Evolutionary conservation across 2,888 invertebrate genomes (phyloP).

Genomic region (Sabatieria punctata): DNA sequence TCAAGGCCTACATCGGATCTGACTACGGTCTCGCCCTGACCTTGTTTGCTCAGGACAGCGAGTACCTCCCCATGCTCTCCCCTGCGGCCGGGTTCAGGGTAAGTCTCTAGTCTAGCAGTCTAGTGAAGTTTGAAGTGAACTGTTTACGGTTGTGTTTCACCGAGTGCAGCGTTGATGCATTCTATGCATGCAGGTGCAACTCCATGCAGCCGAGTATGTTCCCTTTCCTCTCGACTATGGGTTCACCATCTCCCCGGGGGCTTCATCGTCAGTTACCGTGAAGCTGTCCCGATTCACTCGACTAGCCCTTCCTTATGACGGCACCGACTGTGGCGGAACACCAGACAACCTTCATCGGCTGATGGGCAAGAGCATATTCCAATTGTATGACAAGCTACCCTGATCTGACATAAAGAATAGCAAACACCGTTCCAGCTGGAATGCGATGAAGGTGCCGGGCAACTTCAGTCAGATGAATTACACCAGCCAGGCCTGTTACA

Average conservation of each 20-base stretch:
- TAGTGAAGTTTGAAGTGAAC: too few species aligned
- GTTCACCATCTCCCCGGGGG: slow-evolving; percentile 8
- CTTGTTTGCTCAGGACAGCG: slow-evolving; percentile 1
- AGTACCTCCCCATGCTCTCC: slow-evolving; percentile 1
- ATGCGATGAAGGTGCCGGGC: too few species aligned
- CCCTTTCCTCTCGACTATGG: slow-evolving; percentile 8
- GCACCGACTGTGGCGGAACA: slow-evolving; percentile 7
- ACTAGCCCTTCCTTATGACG: slow-evolving; percentile 8
- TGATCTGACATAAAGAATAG: too few species aligned
- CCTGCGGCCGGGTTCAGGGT: slow-evolving; percentile 6
- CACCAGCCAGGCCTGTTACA: too few species aligned
- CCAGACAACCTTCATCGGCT: too few species aligned
- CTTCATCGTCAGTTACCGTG: slow-evolving; percentile 4
- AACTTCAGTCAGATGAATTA: too few species aligned
- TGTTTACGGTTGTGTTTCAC: too few species aligned
- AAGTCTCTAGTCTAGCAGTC: too few species aligned
- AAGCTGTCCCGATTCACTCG: not conserved
- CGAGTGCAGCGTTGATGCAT: not conserved
- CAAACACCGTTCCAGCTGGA: too few species aligned
- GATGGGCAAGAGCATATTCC: too few species aligned
- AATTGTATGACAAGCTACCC: too few species aligned
- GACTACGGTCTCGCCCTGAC: slow-evolving; percentile 5
- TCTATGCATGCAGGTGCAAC: slow-evolving; percentile 4
- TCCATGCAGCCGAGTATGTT: slow-evolving; percentile 6
- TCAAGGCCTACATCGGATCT: slow-evolving; percentile 2